Percentiles rank a stretch among this genome's conserved stretches.
These are phyloP conservation scores for Abrostola triplasia DNA, from an alignment of 2,888 invertebrate genomes.

Conservation along the genomic window DNA sequence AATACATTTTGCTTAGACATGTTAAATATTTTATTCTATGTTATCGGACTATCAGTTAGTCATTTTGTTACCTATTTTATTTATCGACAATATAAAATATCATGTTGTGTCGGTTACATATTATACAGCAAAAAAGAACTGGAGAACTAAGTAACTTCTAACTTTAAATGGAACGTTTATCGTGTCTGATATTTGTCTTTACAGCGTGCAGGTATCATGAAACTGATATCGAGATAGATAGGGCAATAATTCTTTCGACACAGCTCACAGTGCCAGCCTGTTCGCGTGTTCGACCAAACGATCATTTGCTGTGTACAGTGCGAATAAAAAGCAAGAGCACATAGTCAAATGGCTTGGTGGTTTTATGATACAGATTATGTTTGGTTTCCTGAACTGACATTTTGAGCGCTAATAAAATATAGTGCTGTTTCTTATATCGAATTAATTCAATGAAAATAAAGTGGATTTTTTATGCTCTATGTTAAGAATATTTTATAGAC, in stretches of 20 bases:
- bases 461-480: not conserved
- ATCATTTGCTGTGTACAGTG: constrained; percentile 73
- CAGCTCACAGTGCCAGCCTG: constrained; percentile 63
- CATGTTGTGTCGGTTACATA: not conserved
- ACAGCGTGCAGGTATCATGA: constrained; percentile 51
- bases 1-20: not conserved
- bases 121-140: not conserved
- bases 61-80: not conserved
- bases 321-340: constrained; percentile 51
- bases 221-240: constrained; percentile 55
- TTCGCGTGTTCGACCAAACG: constrained; percentile 75
- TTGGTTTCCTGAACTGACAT: not conserved
- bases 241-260: constrained; percentile 57
- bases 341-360: not conserved
- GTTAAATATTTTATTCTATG: constrained; percentile 1
- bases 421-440: not conserved
- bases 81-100: constrained; percentile 1
- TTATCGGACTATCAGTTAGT: not conserved
- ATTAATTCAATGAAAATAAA: not conserved
- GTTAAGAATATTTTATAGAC: not conserved
- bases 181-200: constrained; percentile 56
- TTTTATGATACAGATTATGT: not conserved
- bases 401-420: not conserved
- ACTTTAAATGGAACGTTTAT: constrained; percentile 47
- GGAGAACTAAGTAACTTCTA: constrained; percentile 18